Conservation (phyloP, 2,113 vertebrate species). For the Tympanuchus pallidicinctus region DNA sequence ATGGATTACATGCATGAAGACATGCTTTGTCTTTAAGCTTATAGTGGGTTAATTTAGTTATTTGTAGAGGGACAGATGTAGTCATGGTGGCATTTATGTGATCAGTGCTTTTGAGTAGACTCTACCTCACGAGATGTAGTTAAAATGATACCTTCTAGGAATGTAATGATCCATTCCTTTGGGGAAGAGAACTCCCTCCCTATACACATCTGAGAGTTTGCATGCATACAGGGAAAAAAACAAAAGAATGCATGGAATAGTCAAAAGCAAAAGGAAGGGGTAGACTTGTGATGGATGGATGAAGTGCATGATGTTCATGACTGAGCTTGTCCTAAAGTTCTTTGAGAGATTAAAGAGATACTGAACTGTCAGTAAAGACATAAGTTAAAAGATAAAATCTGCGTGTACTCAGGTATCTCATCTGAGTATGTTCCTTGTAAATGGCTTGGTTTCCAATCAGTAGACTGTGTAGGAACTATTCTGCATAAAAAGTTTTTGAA, state of each 20-base stretch:
- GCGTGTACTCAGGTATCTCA: neutral
- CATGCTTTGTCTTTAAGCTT: neutral
- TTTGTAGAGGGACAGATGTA: neutral
- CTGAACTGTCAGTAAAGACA: neutral
- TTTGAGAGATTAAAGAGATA: neutral
- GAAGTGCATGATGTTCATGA: neutral
- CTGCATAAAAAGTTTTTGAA: neutral
- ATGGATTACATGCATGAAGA: neutral
- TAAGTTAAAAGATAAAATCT: neutral
- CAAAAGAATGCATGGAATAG: neutral
- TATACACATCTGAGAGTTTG: neutral
- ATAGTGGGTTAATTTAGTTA: neutral
- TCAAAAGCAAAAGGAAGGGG: neutral
- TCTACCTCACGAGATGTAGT: neutral
- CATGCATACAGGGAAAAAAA: neutral
- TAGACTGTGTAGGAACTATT: neutral
- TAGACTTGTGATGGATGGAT: neutral
- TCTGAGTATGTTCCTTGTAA: neutral
- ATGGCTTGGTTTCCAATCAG: neutral
- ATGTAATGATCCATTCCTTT: neutral
- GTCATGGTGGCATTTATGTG: neutral
- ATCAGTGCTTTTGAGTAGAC: neutral
- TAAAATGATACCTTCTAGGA: neutral
- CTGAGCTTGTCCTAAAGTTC: neutral
- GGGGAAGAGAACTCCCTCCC: neutral